Conservation (phyloP, 30 jellyfish, hydroid and myxozoan species). For the Hydractinia echinata region DNA sequence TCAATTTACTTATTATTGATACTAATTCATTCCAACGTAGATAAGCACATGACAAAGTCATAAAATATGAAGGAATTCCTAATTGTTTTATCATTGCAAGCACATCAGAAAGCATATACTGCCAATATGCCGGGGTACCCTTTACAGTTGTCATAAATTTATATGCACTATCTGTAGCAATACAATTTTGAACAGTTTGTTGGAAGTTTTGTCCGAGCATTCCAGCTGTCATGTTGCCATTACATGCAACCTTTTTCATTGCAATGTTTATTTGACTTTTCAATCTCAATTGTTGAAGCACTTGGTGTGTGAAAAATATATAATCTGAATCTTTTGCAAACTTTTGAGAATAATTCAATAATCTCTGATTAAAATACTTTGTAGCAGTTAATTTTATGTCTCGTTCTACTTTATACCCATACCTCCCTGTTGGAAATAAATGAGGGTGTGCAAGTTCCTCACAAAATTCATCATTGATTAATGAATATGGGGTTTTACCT, state of each 20-base stretch:
- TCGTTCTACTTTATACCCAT: neutral
- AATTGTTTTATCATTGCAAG: constrained; percentile 21
- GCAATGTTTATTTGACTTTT: constrained; percentile 16
- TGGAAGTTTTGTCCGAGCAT: neutral
- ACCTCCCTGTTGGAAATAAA: constrained; percentile 18
- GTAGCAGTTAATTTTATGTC: neutral
- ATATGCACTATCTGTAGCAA: constrained; percentile 20
- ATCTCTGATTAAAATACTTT: neutral
- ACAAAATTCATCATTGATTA: constrained; percentile 7
- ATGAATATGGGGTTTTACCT: constrained; percentile 17
- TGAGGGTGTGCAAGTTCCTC: constrained; percentile 24
- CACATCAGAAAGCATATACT: no score
- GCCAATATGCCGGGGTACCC: neutral
- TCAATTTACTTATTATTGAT: neutral
- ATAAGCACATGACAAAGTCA: constrained; percentile 20
- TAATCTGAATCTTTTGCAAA: constrained; percentile 8
- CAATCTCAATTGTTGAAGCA: neutral
- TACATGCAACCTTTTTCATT: neutral
- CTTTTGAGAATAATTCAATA: constrained; percentile 23
- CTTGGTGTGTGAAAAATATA: constrained; percentile 12
- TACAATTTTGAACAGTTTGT: neutral
- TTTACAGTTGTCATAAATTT: constrained; percentile 1
- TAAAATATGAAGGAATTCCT: constrained; percentile 28
- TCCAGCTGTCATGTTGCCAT: constrained; percentile 11
- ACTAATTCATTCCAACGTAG: constrained; percentile 16